Percentiles rank a stretch among this genome's conserved stretches.
These are phyloP conservation scores for Otolemur garnettii DNA, from an alignment of 2,113 vertebrate genomes.

Conservation along the genomic window DNA sequence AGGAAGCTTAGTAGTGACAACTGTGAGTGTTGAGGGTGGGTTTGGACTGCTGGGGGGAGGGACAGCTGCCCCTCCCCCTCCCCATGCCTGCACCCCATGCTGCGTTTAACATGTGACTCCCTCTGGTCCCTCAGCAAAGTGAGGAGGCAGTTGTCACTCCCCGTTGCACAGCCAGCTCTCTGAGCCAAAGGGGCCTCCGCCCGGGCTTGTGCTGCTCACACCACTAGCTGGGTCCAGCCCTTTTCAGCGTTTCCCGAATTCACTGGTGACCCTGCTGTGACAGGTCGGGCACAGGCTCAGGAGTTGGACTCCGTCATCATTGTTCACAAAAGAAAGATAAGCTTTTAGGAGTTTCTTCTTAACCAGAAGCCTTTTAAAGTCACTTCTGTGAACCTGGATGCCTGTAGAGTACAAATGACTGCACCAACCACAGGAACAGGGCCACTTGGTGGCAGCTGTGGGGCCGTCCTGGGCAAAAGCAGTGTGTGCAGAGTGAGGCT, in stretches of 20 bases:
- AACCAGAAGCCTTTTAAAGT: not conserved
- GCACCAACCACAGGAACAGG: not conserved
- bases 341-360: not conserved
- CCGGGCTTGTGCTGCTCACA: not conserved
- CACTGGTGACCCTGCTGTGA: accelerated
- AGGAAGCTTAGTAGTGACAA: not conserved
- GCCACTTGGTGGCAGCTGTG: not conserved
- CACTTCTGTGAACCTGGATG: not conserved
- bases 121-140: not conserved
- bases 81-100: no score
- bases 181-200: no score
- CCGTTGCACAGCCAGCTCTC: not conserved
- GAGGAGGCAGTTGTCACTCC: not conserved
- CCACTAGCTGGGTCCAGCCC: not conserved
- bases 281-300: accelerated
- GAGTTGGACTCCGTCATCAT: accelerated
- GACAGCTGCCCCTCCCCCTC: accelerated
- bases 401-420: not conserved
- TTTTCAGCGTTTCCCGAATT: accelerated
- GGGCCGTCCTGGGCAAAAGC: accelerated
- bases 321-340: not conserved
- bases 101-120: not conserved
- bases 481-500: not conserved
- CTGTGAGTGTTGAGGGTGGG: not conserved
- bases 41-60: not conserved